phyloP scores from a whole-genome alignment of 1,140 invertebrate genomes.

The Acromyrmex heyeri region DNA sequence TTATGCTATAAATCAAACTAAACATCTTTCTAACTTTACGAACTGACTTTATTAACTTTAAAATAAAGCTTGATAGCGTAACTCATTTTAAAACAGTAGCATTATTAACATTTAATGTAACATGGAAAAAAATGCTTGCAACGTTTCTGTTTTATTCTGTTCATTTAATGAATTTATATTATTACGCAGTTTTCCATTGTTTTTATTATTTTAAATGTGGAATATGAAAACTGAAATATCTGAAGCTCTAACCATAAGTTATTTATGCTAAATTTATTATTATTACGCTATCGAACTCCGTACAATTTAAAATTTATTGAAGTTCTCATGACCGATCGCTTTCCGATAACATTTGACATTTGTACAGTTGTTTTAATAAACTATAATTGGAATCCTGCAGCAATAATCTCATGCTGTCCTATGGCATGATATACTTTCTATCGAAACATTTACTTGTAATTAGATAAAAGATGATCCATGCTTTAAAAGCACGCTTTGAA shows the following conservation, averaged over 20 bases:
- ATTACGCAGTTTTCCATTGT: slow-evolving; percentile 2
- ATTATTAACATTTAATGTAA: not conserved
- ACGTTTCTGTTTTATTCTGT: slow-evolving; percentile 5
- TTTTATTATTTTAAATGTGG: not conserved
- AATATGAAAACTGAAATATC: slow-evolving; percentile 32
- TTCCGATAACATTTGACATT: slow-evolving; percentile 59
- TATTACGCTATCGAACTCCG: slow-evolving; percentile 7
- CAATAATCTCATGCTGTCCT: slow-evolving; percentile 7
- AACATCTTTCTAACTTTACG: slow-evolving; percentile 12
- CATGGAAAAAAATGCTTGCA: not conserved
- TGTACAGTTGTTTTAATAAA: slow-evolving; percentile 51
- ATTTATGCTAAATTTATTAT: slow-evolving; percentile 49
- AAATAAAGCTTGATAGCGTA: not conserved
- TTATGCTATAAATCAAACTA: not conserved
- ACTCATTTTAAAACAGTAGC: not conserved
- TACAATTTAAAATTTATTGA: slow-evolving; percentile 45
- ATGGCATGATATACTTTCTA: slow-evolving; percentile 14
- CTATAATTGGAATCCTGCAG: slow-evolving; percentile 32
- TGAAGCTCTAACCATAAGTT: slow-evolving; percentile 19
- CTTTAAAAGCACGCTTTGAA: not conserved
- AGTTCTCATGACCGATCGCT: slow-evolving; percentile 36
- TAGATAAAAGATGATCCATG: slow-evolving; percentile 21
- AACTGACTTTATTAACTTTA: slow-evolving; percentile 26
- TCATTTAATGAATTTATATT: slow-evolving; percentile 46
- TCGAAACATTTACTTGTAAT: slow-evolving; percentile 36